Conservation (phyloP, 1,140 invertebrate genomes). For the Saxidomus purpurata region DNA sequence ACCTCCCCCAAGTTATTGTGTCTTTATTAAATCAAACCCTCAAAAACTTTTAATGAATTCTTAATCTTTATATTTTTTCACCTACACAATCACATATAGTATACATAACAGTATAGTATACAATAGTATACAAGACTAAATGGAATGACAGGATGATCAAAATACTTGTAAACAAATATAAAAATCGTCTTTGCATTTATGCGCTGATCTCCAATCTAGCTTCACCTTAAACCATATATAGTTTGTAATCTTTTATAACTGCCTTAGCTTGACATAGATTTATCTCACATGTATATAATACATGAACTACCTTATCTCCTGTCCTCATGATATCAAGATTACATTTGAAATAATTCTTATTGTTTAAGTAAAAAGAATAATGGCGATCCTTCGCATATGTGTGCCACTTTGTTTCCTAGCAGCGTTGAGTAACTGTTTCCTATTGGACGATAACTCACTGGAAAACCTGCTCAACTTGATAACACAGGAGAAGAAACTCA, state of each 20-base stretch:
- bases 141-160: too few relatives aligned
- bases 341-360: not conserved
- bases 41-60: too few relatives aligned
- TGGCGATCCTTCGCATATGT: not conserved
- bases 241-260: not conserved
- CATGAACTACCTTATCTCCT: not conserved
- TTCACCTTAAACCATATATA: too few relatives aligned
- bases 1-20: too few relatives aligned
- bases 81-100: too few relatives aligned
- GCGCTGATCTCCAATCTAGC: too few relatives aligned
- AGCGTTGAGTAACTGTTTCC: slow-evolving; percentile 1
- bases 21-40: too few relatives aligned
- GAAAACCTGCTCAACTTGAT: slow-evolving; percentile 53
- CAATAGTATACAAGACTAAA: too few relatives aligned
- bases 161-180: too few relatives aligned
- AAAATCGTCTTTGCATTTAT: too few relatives aligned
- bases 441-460: slow-evolving; percentile 58
- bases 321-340: not conserved
- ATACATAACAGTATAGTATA: too few relatives aligned
- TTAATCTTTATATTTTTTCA: too few relatives aligned
- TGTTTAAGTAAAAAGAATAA: not conserved
- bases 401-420: not conserved
- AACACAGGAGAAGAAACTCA: slow-evolving; percentile 36
- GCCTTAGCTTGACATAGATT: not conserved
- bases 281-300: not conserved